phyloP scores from a whole-genome alignment of 2,113 vertebrate genomes.

The Ariopsis seemanni region DNA sequence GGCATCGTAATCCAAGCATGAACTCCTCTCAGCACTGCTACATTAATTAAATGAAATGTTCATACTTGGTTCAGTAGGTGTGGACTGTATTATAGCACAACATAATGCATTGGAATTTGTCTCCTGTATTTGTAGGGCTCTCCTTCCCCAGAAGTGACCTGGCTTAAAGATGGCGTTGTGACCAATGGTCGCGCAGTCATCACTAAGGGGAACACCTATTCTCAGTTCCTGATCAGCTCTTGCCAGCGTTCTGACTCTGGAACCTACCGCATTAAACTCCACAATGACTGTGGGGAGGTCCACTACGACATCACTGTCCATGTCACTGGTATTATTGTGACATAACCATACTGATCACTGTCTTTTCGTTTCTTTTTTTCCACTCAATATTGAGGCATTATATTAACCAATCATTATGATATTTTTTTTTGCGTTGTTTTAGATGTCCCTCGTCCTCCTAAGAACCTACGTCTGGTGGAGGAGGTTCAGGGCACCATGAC shows the following conservation, averaged over 20 bases:
- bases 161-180: slow-evolving; percentile 66
- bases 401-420: background rate
- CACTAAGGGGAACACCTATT: slow-evolving; percentile 65
- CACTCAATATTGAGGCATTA: background rate
- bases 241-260: slow-evolving; percentile 64
- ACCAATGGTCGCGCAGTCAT: slow-evolving; percentile 65
- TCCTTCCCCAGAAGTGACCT: slow-evolving; percentile 57
- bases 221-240: slow-evolving; percentile 68
- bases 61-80: background rate
- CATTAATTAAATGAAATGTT: background rate
- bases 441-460: background rate
- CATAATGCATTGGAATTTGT: background rate
- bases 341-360: background rate
- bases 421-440: background rate
- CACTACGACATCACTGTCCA: slow-evolving; percentile 57
- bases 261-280: slow-evolving; percentile 60
- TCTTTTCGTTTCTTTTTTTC: background rate
- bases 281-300: slow-evolving; percentile 63
- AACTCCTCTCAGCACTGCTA: background rate
- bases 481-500: background rate
- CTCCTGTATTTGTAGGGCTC: slow-evolving; percentile 58
- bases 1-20: background rate
- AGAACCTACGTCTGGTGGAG: background rate
- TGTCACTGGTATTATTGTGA: slow-evolving; percentile 59
- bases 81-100: background rate